Evolutionary conservation across 2,113 vertebrate genomes (phyloP).

Genomic region (Merops nubicus): DNA sequence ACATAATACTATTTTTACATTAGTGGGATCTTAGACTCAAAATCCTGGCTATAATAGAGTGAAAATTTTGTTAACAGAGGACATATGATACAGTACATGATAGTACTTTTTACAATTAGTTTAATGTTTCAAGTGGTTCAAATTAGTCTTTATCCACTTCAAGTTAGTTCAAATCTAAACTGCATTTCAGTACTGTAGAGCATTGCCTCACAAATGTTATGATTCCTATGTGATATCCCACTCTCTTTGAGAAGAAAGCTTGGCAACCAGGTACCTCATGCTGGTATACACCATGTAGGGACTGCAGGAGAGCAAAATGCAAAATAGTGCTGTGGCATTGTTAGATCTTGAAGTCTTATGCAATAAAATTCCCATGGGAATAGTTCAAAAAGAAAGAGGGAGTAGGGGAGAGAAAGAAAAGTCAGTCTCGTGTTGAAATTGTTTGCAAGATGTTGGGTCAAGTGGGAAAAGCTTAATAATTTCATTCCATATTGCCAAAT

Average conservation of each 20-base stretch:
- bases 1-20: too few species aligned
- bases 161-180: background rate
- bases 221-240: background rate
- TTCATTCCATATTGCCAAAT: background rate
- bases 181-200: background rate
- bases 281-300: accelerated
- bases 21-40: too few species aligned
- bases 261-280: background rate
- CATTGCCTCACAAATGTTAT: background rate
- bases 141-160: background rate
- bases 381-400: background rate
- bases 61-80: background rate
- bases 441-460: accelerated
- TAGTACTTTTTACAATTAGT: background rate
- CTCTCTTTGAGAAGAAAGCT: background rate
- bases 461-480: background rate
- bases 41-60: too few species aligned
- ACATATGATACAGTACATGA: background rate
- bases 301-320: background rate
- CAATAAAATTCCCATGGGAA: background rate
- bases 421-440: background rate
- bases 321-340: background rate
- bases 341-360: background rate
- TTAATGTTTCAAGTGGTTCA: background rate
- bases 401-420: background rate